Conservation (phyloP, 2,113 vertebrate genomes). For the Dermatemys mawii region DNA sequence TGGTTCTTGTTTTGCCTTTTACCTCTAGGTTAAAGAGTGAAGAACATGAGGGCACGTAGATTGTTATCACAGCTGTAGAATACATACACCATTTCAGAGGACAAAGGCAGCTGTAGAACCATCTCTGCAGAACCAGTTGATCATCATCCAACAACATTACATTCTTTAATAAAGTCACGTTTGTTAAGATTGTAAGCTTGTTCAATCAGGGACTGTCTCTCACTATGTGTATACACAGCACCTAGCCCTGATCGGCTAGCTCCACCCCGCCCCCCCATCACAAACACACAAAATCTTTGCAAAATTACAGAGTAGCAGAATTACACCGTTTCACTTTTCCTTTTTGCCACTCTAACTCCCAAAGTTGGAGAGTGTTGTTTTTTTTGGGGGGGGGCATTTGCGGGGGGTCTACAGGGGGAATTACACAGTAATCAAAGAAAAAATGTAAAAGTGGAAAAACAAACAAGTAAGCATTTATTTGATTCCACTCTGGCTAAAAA, state of each 20-base stretch:
- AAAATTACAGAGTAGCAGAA: conserved; percentile 50
- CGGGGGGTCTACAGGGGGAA: too few species aligned
- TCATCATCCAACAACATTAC: neutral
- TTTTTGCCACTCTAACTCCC: conserved; percentile 4
- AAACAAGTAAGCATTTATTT: neutral
- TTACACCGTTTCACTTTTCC: conserved; percentile 2
- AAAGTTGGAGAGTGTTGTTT: conserved; percentile 59
- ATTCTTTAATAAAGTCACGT: neutral
- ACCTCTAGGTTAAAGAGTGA: neutral
- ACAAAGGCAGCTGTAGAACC: neutral
- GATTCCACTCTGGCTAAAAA: neutral
- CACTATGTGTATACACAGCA: too few species aligned
- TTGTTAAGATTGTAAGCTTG: neutral
- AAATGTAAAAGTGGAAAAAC: accelerated
- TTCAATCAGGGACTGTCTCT: neutral
- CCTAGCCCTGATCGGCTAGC: too few species aligned
- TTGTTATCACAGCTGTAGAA: neutral
- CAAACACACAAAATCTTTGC: conserved; percentile 52
- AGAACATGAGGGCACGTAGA: neutral
- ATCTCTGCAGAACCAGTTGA: too few species aligned
- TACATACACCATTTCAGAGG: neutral
- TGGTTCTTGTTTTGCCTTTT: conserved; percentile 44
- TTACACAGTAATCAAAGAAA: neutral
- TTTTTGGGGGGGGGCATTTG: neutral
- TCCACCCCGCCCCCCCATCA: too few species aligned